Base-by-base conservation (phyloP, 2,888 invertebrate species). In the Eurytoma adleriae region DNA sequence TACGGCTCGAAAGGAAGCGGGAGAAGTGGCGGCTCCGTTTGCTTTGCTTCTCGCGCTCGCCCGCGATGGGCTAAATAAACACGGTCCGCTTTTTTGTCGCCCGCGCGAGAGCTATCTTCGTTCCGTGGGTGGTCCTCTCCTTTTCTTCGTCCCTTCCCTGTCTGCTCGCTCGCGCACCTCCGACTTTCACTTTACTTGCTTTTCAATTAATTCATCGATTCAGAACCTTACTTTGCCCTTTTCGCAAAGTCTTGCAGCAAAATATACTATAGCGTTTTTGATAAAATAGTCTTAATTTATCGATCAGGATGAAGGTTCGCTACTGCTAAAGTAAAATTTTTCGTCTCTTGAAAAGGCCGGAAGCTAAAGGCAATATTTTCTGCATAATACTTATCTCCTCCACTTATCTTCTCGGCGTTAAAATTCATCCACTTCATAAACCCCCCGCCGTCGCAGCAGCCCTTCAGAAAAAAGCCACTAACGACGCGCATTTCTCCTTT, bases 1-100 rank as follows among this genome's bases (percentile, higher is more conserved):
- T 40, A 40, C 40, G 40, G 10, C 10, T 40, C 56, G 56, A 56
- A 56, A 56, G 18, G 18, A 5, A 18, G 18, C n/a, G n/a, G 7
- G 18, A 56, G n/a, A 27, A 52, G 27, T 52, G 52, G 61, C 52
- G n/a, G 10, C 20, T 24, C 56, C 64, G 24, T 64, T 70, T 59
- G 57, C 40, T 74, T 69, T 57, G 67, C 59, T 77, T 64, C 7
- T 40, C 40, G 40, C 40, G 40, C 40, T 40, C 40, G 40, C 40
- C 10, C 69, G 24, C 74, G 50, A 67, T 18, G 61, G 61, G 64
- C 40, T 62, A 69, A 79, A 79, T 62, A 73, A 79, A 79, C 62
- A 73, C 27, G 20, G n/a, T 59, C 56, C 50, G 64, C 54, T 72
- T 40, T 40, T 73, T 68, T 69, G 73, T 69, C 73, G 68, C 69